Base-by-base conservation (phyloP, 2,888 invertebrate species). In the Barypeithes pellucidus region DNA sequence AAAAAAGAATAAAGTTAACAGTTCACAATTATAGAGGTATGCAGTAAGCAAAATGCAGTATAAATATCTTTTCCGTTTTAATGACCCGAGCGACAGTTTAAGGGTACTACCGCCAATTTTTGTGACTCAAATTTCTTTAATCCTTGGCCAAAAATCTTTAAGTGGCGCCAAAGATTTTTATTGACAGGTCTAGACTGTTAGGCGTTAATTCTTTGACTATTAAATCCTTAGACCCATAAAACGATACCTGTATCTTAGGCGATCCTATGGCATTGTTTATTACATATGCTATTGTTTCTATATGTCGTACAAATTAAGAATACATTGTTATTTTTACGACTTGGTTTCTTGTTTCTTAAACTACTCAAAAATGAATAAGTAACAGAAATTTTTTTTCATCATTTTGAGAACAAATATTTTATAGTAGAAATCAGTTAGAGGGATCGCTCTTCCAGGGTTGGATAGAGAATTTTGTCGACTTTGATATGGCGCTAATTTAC, bases 91-190 rank as follows among this genome's bases (percentile, higher is more conserved):
- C 18, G 61, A 72, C 60, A 59, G 57, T 66, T 62, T 67, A 54
- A 62, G 16, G 72, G 62, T 22, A 62, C 70, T 70, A 57, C 29
- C 41, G 63, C 70, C 62, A 70, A 63, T 70, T 70, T 70, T 18
- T 41, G 54, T 52, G 57, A 45, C 70, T 70, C 70, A 63, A 54
- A 59, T 73, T 67, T 57, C 68, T 9, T 73, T 73, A n/a, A 73
- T 73, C 73, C 39, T 36, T 14, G 11, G 24, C 47, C 68, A 59
- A 73, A 68, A 73, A 68, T 73, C 73, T 63, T 45, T 59, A 54
- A 57, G 65, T 73, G 73, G 73, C 73, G 73, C 73, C 73, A 14
- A n/a, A 57, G 39, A 33, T 43, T 73, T 72, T 72, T 72, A 63
- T 63, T 67, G 67, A 62, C 63, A 61, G 50, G 73, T 73, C 73